Percentiles rank a stretch among this genome's conserved stretches.
These are phyloP conservation scores for Drymodes brunneopygia DNA, from an alignment of 2,113 vertebrate species.

Conservation along the genomic window DNA sequence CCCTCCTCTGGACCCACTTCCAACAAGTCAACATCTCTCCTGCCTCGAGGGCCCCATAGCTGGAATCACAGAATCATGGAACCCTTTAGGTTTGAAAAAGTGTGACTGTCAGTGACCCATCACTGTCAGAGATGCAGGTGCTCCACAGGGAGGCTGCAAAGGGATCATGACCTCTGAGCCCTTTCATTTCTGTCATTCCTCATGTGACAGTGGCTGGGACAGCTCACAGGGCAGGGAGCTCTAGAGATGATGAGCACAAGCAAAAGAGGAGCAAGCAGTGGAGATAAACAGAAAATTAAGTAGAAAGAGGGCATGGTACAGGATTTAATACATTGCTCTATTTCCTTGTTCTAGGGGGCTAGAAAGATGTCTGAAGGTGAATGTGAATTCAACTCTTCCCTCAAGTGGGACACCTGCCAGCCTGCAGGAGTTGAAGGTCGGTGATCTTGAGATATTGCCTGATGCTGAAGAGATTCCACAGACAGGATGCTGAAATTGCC, in stretches of 20 bases:
- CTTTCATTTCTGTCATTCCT: background rate
- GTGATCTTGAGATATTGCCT: background rate
- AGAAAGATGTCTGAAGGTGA: background rate
- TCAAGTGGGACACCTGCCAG: background rate
- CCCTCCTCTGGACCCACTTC: background rate
- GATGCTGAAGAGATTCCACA: background rate
- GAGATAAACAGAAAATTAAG: background rate
- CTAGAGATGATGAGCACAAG: background rate
- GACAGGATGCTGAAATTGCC: background rate
- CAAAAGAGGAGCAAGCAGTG: background rate
- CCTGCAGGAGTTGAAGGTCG: background rate
- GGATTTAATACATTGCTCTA: background rate
- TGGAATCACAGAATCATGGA: background rate
- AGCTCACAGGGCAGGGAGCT: background rate
- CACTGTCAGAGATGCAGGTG: background rate
- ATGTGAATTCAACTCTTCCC: background rate
- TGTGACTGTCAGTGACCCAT: fast-evolving
- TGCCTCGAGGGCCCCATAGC: background rate
- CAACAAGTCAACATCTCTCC: background rate
- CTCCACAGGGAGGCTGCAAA: background rate
- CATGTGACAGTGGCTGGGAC: fast-evolving
- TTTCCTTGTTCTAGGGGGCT: background rate
- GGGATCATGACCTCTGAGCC: background rate
- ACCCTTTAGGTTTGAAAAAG: fast-evolving
- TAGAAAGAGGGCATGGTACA: fast-evolving